Evolutionary conservation across 2,113 vertebrate species (phyloP).

Genomic region (Morone saxatilis): DNA sequence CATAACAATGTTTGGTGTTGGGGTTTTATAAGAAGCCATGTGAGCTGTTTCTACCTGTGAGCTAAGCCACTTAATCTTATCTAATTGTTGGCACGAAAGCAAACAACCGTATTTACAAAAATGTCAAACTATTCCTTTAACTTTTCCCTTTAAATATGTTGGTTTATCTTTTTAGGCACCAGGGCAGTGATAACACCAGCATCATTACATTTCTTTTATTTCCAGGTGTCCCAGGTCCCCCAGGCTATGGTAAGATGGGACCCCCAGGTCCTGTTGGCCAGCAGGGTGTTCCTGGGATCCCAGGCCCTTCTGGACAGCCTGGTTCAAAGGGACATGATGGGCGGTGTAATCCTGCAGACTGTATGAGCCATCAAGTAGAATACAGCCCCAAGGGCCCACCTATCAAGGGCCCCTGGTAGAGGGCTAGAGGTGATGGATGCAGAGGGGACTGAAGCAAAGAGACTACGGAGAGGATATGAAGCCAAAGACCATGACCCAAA

Average conservation of each 20-base stretch:
- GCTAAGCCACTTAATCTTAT: not conserved
- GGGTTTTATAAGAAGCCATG: not conserved
- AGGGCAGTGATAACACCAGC: not conserved
- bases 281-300: constrained; percentile 95
- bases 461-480: constrained; percentile 45
- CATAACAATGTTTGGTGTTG: not conserved
- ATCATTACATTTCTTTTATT: not conserved
- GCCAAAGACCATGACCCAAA: constrained; percentile 53
- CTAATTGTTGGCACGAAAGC: not conserved
- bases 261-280: constrained; percentile 92
- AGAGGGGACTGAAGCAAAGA: constrained; percentile 51
- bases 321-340: constrained; percentile 91
- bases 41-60: not conserved
- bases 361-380: constrained; percentile 90
- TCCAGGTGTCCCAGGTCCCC: constrained; percentile 91
- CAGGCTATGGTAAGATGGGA: constrained; percentile 94
- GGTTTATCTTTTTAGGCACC: not conserved
- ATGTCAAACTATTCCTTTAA: not conserved
- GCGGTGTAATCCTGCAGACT: constrained; percentile 93
- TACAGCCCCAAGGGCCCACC: constrained; percentile 89
- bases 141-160: not conserved
- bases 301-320: constrained; percentile 86
- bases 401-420: constrained; percentile 92
- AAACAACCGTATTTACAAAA: not conserved
- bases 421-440: not conserved